phyloP scores from a whole-genome alignment of 2,888 invertebrate species.

The Polietes domitor region DNA sequence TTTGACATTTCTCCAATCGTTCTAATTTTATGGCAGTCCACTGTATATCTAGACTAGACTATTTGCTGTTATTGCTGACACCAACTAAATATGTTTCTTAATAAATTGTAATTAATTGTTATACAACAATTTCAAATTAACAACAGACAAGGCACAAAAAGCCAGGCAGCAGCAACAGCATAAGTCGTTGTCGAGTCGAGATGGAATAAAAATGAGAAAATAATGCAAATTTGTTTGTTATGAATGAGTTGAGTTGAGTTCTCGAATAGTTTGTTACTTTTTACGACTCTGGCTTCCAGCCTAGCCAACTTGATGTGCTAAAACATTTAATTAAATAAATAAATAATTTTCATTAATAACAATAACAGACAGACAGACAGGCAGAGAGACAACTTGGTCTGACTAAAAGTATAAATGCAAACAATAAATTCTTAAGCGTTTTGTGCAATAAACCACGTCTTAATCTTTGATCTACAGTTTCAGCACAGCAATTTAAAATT shows the following conservation, averaged over 20 bases:
- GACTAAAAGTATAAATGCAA: not conserved
- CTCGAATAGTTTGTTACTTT: not conserved
- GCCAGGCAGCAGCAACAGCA: not conserved
- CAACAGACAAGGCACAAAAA: not conserved
- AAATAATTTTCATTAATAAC: conserved; percentile 8
- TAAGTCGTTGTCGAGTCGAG: not conserved
- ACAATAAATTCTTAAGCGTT: conserved; percentile 1
- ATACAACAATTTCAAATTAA: conserved; percentile 47
- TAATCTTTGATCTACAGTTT: conserved; percentile 26
- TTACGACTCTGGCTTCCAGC: not conserved
- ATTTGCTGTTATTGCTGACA: not conserved
- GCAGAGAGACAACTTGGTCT: too few relatives aligned
- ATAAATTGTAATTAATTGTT: conserved; percentile 57
- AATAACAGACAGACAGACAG: conserved; percentile 9
- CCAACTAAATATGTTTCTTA: conserved; percentile 20
- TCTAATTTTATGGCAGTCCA: too few relatives aligned
- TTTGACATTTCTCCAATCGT: too few relatives aligned
- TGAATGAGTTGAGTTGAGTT: not conserved
- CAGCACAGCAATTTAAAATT: conserved; percentile 9
- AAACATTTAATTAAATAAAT: conserved; percentile 3
- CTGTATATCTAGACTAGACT: too few relatives aligned
- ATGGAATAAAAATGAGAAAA: conserved; percentile 17
- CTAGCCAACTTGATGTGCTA: not conserved
- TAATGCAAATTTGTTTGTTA: conserved; percentile 43
- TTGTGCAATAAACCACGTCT: conserved; percentile 18